Evolutionary conservation across 2,113 vertebrate genomes (phyloP).

Genomic region (Pardalotus punctatus): DNA sequence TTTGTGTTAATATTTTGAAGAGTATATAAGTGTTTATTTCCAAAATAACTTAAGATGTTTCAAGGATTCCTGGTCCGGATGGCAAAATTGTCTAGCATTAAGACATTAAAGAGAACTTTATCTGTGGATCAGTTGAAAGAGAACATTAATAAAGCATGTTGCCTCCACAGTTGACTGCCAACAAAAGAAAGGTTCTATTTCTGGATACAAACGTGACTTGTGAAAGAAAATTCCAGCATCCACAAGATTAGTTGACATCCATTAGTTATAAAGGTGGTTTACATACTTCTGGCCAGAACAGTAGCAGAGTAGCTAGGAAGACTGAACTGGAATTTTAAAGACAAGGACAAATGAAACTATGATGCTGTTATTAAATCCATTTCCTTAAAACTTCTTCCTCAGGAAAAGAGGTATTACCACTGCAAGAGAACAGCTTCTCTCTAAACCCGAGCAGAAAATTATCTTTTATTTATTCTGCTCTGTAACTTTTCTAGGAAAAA

Average conservation of each 20-base stretch:
- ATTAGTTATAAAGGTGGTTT: background rate
- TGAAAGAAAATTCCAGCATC: background rate
- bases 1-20: background rate
- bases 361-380: background rate
- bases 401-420: background rate
- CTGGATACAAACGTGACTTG: background rate
- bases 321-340: background rate
- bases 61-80: background rate
- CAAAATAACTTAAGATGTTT: background rate
- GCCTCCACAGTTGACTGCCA: background rate
- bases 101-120: background rate
- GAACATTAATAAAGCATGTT: background rate
- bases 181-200: background rate
- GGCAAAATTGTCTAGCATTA: background rate
- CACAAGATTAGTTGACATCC: background rate
- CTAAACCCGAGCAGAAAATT: background rate
- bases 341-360: background rate
- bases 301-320: background rate
- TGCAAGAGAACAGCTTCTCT: background rate
- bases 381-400: background rate
- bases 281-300: background rate
- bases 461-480: background rate
- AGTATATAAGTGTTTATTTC: background rate
- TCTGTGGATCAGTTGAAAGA: background rate
- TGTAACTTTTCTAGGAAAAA: background rate